Evolutionary conservation across 1,140 invertebrate genomes (phyloP).

Genomic region (Triops cancriformis): DNA sequence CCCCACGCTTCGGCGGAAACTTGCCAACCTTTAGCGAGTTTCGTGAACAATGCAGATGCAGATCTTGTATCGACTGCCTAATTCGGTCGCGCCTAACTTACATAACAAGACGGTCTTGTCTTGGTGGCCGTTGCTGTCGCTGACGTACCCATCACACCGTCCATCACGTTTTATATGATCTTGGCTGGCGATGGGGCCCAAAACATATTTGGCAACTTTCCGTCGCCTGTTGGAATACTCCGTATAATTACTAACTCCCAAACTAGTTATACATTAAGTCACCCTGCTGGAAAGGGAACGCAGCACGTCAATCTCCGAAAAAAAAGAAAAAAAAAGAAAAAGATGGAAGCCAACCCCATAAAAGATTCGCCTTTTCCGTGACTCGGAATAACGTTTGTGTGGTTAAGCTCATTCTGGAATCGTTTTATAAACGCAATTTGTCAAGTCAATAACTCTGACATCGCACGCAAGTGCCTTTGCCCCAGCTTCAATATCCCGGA

Average conservation of each 20-base stretch:
- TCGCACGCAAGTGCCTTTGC: not conserved
- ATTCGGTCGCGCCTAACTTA: no score
- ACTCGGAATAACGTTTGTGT: not conserved
- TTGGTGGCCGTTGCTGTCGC: not conserved
- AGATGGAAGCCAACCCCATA: no score
- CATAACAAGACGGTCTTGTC: no score
- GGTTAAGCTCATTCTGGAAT: not conserved
- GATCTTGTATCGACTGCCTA: no score
- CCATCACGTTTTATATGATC: not conserved
- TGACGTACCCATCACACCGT: not conserved
- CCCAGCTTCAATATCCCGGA: not conserved
- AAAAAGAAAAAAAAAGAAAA: no score
- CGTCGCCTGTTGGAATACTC: not conserved
- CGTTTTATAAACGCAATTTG: constrained; percentile 9
- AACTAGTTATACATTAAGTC: not conserved
- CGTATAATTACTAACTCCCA: not conserved
- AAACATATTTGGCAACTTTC: not conserved
- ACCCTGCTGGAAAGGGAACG: no score
- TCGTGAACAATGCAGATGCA: no score
- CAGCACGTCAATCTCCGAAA: no score
- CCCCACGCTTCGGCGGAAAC: no score
- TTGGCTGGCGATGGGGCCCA: not conserved
- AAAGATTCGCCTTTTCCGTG: not conserved
- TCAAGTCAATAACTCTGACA: not conserved
- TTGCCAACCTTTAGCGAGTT: no score